Base-by-base conservation (phyloP, 2,113 vertebrate species). In the Theristicus caerulescens region DNA sequence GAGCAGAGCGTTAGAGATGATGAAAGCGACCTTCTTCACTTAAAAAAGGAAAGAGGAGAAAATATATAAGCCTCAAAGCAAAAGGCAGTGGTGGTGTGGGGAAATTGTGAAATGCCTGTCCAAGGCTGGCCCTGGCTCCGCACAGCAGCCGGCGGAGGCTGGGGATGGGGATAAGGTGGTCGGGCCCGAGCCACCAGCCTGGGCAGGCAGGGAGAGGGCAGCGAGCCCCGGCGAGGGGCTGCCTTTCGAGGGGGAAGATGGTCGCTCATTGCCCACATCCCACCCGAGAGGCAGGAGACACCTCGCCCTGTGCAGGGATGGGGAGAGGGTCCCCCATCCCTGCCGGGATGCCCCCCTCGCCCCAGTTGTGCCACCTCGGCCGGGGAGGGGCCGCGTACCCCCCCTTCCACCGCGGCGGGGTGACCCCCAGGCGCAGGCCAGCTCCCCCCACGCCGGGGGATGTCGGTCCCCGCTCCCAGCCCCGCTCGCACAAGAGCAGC, bases 341-440 rank as follows among this genome's bases (percentile, higher is more conserved):
- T 0, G 0, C 40, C 1, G 1, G 36, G 52, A 51, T 2, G 1
- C 22, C 19, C 5, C 66, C 21, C 36, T 38, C 61, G 14, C 1
- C 27, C 31, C 13, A 1, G 3, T 1, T 24, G 40, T 52, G 55
- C 34, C 47, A 7, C 24, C 18, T n/a, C 6, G 0, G 18, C 52
- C 47, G 13, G 27, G 27, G 29, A 42, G 13, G 47, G 36, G 36
- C 6, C 2, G 0, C 0, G 2, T 25, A 26, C 11, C 19, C 59
- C 59, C 2, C 8, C 10, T 61, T 26, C 7, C 24, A 57, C 12
- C 3, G 0, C 7, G 49, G 7, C 4, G 5, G 34, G 29, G 46
- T 7, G n/a, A 51, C 25, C 49, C 49, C 38, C 58, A 29, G 32
- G 42, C 3, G 1, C 5, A 4, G 58, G 14, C 3, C 3, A 51